phyloP scores from a whole-genome alignment of 2,888 invertebrate genomes.

The Trichacis sp. region DNA sequence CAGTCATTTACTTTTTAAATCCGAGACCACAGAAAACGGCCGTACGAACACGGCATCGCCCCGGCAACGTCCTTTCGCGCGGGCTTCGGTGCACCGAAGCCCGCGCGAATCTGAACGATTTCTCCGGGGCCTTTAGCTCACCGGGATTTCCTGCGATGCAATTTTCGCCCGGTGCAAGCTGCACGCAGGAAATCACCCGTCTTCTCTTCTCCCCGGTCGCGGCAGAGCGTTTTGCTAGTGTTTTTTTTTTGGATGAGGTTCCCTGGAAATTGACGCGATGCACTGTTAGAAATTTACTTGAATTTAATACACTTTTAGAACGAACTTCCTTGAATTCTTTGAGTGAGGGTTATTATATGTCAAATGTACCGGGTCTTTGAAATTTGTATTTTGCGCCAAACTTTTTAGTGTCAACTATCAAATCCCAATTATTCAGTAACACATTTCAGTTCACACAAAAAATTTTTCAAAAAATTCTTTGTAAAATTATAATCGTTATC shows the following conservation, averaged over 20 bases:
- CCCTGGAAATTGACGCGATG: no score
- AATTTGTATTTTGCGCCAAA: no score
- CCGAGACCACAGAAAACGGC: conserved; percentile 34
- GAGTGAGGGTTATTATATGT: no score
- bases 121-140: conserved; percentile 1
- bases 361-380: no score
- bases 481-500: no score
- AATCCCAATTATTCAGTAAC: no score
- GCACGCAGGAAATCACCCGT: conserved; percentile 18
- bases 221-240: neutral
- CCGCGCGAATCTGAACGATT: conserved; percentile 21
- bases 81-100: conserved; percentile 32
- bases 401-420: no score
- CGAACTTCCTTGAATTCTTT: no score
- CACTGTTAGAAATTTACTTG: no score
- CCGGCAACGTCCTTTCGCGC: conserved; percentile 33
- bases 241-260: neutral
- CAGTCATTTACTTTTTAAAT: conserved; percentile 65
- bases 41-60: conserved; percentile 43
- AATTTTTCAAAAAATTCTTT: no score
- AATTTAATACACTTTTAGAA: no score
- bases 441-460: no score
- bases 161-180: conserved; percentile 31
- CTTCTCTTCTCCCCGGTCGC: neutral
- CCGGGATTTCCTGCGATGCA: conserved; percentile 35